phyloP scores from a whole-genome alignment of 1,140 invertebrate species.

The Anastrepha obliqua region DNA sequence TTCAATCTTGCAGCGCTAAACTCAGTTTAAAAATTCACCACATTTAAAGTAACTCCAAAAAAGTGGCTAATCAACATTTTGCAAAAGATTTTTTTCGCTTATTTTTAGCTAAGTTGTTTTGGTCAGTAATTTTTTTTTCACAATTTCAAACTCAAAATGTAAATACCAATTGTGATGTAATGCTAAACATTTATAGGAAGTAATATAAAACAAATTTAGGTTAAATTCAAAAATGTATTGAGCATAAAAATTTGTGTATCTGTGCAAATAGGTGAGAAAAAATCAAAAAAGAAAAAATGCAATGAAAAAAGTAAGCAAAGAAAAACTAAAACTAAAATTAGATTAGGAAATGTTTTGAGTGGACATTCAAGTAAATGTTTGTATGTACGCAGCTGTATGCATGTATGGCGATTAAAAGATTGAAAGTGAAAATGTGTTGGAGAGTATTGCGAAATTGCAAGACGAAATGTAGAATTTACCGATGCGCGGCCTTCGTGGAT shows the following conservation, averaged over 20 bases:
- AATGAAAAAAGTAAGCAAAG: neutral
- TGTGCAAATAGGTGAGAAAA: neutral
- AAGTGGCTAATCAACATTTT: too few relatives aligned
- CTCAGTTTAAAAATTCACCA: too few relatives aligned
- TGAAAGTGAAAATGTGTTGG: too few relatives aligned
- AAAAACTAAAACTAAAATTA: neutral
- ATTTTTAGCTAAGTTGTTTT: neutral
- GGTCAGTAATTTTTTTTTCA: neutral
- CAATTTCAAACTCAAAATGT: neutral
- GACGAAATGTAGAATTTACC: too few relatives aligned
- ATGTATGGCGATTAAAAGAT: too few relatives aligned
- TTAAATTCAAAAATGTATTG: neutral
- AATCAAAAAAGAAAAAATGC: neutral
- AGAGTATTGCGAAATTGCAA: too few relatives aligned
- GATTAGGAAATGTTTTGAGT: neutral
- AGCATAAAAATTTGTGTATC: neutral
- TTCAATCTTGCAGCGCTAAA: neutral
- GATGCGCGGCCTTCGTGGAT: too few relatives aligned
- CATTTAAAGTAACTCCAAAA: too few relatives aligned
- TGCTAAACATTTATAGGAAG: neutral
- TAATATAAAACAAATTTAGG: neutral
- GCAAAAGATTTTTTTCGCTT: neutral
- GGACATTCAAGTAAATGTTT: too few relatives aligned
- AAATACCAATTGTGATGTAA: neutral
- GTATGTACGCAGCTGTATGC: too few relatives aligned